phyloP scores from a whole-genome alignment of 2,797 vertebrate species.

The Amphiprion clarkii region DNA sequence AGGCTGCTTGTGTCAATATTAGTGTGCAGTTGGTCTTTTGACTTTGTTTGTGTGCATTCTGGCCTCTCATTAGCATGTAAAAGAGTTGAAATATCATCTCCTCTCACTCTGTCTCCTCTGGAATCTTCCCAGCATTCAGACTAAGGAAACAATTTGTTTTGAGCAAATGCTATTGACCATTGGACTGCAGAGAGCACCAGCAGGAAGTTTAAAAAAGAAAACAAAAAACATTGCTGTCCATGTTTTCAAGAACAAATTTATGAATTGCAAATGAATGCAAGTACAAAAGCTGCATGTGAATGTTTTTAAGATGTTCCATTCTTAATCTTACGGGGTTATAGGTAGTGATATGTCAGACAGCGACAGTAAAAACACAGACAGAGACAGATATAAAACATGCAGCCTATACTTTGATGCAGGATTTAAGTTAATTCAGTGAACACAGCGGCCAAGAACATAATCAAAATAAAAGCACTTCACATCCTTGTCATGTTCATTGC shows the following conservation, averaged over 20 bases:
- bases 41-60: slow-evolving; percentile 11
- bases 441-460: too few relatives aligned
- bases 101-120: slow-evolving; percentile 6
- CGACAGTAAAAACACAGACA: neutral
- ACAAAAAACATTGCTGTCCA: neutral
- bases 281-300: neutral
- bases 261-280: neutral
- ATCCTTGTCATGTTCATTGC: neutral
- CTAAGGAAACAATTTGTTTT: neutral
- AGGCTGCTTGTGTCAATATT: neutral
- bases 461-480: too few relatives aligned
- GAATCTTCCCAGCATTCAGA: slow-evolving; percentile 2
- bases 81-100: slow-evolving; percentile 11
- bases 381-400: neutral
- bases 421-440: too few relatives aligned
- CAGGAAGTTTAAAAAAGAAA: neutral
- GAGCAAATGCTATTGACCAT: neutral
- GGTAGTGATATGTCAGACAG: neutral
- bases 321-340: neutral
- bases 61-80: slow-evolving; percentile 34
- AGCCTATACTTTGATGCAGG: too few relatives aligned
- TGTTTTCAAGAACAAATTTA: neutral
- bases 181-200: neutral
- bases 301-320: neutral
- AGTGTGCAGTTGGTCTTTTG: neutral